phyloP scores from a whole-genome alignment of 2,888 invertebrate species.

The Archips xylosteana region DNA sequence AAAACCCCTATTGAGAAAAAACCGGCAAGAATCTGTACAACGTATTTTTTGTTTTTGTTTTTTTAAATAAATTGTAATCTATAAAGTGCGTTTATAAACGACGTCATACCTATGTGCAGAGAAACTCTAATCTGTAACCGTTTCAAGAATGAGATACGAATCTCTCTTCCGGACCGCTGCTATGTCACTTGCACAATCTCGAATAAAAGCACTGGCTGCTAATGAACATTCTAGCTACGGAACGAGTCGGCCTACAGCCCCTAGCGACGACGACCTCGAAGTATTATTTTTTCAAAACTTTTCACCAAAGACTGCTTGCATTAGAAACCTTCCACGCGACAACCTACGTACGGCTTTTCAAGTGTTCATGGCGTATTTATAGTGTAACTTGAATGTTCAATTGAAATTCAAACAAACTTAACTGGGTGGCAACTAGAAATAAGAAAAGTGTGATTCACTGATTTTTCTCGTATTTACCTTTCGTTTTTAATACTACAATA shows the following conservation, averaged over 20 bases:
- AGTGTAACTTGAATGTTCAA: neutral
- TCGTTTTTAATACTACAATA: too few species aligned
- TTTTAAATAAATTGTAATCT: too few species aligned
- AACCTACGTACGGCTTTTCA: conserved; percentile 12
- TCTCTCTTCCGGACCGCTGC: neutral
- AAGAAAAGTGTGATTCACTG: too few species aligned
- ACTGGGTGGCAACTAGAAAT: neutral
- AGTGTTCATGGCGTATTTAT: neutral
- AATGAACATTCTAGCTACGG: conserved; percentile 45
- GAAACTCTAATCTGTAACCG: neutral
- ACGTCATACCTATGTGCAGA: too few species aligned
- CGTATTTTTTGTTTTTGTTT: too few species aligned
- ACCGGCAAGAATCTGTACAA: too few species aligned
- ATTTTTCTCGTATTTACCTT: too few species aligned
- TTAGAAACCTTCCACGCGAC: neutral
- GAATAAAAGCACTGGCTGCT: conserved; percentile 31
- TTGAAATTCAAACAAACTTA: conserved; percentile 4
- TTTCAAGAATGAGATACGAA: neutral
- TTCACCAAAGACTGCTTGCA: conserved; percentile 2
- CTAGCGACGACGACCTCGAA: conserved; percentile 17
- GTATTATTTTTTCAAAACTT: conserved; percentile 34
- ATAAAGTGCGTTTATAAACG: too few species aligned
- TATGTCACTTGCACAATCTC: neutral
- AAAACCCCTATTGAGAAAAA: too few species aligned
- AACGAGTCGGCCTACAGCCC: conserved; percentile 24